Evolutionary conservation across 2,113 vertebrate genomes (phyloP).

Genomic region (Callipepla californica): DNA sequence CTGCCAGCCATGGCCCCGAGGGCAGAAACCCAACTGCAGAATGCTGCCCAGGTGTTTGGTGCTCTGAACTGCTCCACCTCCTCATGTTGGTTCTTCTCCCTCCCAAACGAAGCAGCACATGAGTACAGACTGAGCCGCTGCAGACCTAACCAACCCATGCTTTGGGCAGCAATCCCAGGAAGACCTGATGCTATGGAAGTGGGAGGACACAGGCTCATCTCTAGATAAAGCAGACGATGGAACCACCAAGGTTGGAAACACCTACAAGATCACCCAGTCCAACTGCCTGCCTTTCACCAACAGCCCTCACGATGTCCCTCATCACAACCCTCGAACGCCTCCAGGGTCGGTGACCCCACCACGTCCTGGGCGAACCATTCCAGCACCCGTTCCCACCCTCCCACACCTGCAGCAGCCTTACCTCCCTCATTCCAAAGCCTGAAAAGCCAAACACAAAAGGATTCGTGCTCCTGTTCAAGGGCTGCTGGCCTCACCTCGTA

Average conservation of each 20-base stretch:
- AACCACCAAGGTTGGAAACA: too few relatives aligned
- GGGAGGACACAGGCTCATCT: fast-evolving
- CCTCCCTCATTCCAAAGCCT: not conserved
- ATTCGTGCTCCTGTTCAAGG: not conserved
- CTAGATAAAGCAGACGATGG: too few relatives aligned
- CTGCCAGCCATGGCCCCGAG: not conserved
- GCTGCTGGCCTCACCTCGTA: not conserved
- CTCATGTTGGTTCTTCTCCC: fast-evolving
- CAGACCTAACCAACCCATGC: fast-evolving
- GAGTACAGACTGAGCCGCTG: not conserved
- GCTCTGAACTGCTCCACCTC: not conserved
- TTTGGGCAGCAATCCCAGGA: fast-evolving
- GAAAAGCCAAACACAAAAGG: not conserved
- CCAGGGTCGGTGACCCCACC: too few relatives aligned
- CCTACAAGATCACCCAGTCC: too few relatives aligned
- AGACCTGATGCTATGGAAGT: not conserved
- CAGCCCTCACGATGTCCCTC: too few relatives aligned
- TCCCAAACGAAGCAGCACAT: fast-evolving
- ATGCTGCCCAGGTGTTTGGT: too few relatives aligned
- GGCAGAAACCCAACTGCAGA: too few relatives aligned
- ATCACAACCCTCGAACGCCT: too few relatives aligned
- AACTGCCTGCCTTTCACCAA: too few relatives aligned
- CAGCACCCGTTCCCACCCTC: not conserved
- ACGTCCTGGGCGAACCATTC: too few relatives aligned
- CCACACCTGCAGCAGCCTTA: not conserved